Evolutionary conservation across 2,113 vertebrate species (phyloP), one percentile per base, ranked within the genome.

Genomic region (Neotragus pygmaeus): DNA sequence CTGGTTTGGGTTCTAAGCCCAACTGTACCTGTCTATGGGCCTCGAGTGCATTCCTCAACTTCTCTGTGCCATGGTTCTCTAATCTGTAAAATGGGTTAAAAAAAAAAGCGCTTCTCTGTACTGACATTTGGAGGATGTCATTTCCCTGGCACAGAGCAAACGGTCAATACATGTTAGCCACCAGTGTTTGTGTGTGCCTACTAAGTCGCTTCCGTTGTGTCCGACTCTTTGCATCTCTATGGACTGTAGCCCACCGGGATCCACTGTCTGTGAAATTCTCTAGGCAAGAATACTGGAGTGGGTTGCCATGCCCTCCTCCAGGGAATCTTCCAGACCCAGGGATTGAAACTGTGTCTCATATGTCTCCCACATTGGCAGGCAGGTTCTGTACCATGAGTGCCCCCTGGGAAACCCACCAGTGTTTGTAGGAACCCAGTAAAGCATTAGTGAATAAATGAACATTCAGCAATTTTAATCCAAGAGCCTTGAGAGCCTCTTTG

Each of bases 131-230:
- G 7, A 89, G 66, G 30, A 7, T 25, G 30, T 33, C 5, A 0
- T 12, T 70, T 78, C 30, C 47, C 53, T 47, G 62, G 82, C 30
- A 62, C 60, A 27, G 62, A 80, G 47, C 57, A 83, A 53, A 19
- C 0, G 6, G 45, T 14, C 47, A 11, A 5, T 3, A 6, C 19
- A 12, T 1, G 14, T 43, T 2, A 33, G 30, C 47, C 7, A 7
- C 49, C 51, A 6, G 13, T 5, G n/a, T 60, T 8, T 49, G 30
- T 51, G n/a, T 70, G n/a, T 70, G 64, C 64, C 0, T 12, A 3
- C 70, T 73, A 39, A 73, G 70, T 43, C 11, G 1, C 36, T 70
- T 25, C 36, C 23, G 23, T 73, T 1, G 3, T 14, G 70, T 73
- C 36, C 6, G 3, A 43, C 70, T 43, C 70, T 73, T 39, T 73